phyloP scores from a whole-genome alignment of 2,888 invertebrate species.

The Petrolisthes manimaculis region DNA sequence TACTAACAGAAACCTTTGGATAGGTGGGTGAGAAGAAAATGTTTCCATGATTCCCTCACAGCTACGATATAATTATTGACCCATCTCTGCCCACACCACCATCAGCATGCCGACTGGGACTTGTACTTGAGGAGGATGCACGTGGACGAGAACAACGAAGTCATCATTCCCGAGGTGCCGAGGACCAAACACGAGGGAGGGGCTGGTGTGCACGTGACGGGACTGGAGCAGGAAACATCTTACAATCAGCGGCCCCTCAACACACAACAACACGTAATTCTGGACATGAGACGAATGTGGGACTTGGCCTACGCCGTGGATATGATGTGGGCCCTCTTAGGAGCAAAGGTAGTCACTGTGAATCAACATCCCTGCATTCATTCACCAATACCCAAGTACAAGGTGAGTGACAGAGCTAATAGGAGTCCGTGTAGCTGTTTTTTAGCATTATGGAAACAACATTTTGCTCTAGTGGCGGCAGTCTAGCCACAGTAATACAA shows the following conservation, averaged over 20 bases:
- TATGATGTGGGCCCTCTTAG: conserved; percentile 16
- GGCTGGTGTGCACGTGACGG: conserved; percentile 57
- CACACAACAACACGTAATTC: conserved; percentile 18
- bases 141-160: conserved; percentile 28
- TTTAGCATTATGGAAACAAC: no score
- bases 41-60: no score
- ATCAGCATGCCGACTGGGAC: conserved; percentile 63
- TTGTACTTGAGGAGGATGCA: conserved; percentile 43
- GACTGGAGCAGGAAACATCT: conserved; percentile 55
- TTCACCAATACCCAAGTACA: conserved; percentile 43
- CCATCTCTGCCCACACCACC: no score
- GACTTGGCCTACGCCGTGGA: conserved; percentile 41
- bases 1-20: no score
- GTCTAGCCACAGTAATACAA: no score
- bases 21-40: no score
- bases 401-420: conserved; percentile 35
- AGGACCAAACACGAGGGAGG: conserved; percentile 62
- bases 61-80: no score
- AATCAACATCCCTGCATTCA: conserved; percentile 45
- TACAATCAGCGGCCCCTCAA: conserved; percentile 58
- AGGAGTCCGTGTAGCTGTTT: no score
- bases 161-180: conserved; percentile 62
- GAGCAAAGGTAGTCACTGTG: conserved; percentile 39
- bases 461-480: no score
- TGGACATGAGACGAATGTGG: conserved; percentile 38